A percentile compares a stretch with the other conserved stretches of the same genome.
Conservation (phyloP, 2,113 vertebrate genomes). For the Gobiocypris rarus region DNA sequence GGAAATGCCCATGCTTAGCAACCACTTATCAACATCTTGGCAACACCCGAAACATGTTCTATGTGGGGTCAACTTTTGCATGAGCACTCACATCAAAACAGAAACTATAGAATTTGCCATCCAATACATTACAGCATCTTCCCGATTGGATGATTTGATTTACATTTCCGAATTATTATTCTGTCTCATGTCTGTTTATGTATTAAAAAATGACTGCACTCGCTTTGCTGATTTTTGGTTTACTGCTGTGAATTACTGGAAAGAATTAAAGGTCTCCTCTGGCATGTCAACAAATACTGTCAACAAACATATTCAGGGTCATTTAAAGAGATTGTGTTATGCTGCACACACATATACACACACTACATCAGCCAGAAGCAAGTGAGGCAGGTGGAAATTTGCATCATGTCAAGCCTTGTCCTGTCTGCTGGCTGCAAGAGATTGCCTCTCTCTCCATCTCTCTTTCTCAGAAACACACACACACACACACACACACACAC, state of each 20-base stretch:
- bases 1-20: no score
- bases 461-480: constrained; percentile 23
- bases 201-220: constrained; percentile 17
- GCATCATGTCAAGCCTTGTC: constrained; percentile 47
- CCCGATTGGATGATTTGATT: neutral
- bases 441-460: constrained; percentile 23
- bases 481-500: no score
- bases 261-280: constrained; percentile 43
- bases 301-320: constrained; percentile 43
- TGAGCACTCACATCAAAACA: no score
- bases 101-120: neutral
- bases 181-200: constrained; percentile 14
- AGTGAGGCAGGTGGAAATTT: constrained; percentile 35
- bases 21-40: neutral
- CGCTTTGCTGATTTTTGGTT: constrained; percentile 23
- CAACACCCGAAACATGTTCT: neutral
- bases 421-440: constrained; percentile 44
- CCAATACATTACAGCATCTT: neutral
- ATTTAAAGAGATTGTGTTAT: constrained; percentile 32
- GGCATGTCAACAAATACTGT: constrained; percentile 33
- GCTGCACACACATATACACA: constrained; percentile 25
- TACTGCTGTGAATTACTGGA: constrained; percentile 36
- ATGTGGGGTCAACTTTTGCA: neutral
- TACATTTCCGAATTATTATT: constrained; percentile 16
- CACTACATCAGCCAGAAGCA: constrained; percentile 33